Evolutionary conservation across 2,888 invertebrate genomes (phyloP).

Genomic region (Strigamia crassipes): DNA sequence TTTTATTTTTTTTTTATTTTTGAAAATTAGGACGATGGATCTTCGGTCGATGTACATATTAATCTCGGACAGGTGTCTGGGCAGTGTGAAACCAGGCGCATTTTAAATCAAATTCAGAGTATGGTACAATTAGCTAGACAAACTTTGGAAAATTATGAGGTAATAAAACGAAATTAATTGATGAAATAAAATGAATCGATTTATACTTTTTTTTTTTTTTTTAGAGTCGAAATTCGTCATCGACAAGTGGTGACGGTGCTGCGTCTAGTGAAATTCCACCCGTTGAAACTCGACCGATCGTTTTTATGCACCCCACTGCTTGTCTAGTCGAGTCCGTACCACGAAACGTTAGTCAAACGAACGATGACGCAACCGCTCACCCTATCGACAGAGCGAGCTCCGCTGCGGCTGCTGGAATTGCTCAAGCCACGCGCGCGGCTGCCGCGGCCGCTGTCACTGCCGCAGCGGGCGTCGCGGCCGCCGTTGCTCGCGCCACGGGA

Average conservation of each 20-base stretch:
- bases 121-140: slow-evolving; percentile 56
- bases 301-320: neutral
- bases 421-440: slow-evolving; percentile 58
- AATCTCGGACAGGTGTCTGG: slow-evolving; percentile 56
- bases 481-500: neutral
- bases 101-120: slow-evolving; percentile 55
- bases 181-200: too few species aligned
- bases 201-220: too few species aligned
- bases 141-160: slow-evolving; percentile 53
- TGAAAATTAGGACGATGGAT: slow-evolving; percentile 57
- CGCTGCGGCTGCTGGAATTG: slow-evolving; percentile 49
- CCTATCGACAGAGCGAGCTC: slow-evolving; percentile 2
- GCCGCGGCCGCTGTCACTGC: slow-evolving; percentile 57
- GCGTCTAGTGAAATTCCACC: neutral
- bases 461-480: slow-evolving; percentile 47
- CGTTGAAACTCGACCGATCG: neutral
- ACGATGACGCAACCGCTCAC: neutral
- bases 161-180: neutral
- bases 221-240: neutral
- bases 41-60: slow-evolving; percentile 60
- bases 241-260: neutral
- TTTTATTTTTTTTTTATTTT: slow-evolving; percentile 45
- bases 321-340: neutral
- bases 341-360: neutral
- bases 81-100: slow-evolving; percentile 55